These are phyloP conservation scores for Drosophila affinis DNA, from an alignment of 2,888 invertebrate genomes.

Conservation along the genomic window DNA sequence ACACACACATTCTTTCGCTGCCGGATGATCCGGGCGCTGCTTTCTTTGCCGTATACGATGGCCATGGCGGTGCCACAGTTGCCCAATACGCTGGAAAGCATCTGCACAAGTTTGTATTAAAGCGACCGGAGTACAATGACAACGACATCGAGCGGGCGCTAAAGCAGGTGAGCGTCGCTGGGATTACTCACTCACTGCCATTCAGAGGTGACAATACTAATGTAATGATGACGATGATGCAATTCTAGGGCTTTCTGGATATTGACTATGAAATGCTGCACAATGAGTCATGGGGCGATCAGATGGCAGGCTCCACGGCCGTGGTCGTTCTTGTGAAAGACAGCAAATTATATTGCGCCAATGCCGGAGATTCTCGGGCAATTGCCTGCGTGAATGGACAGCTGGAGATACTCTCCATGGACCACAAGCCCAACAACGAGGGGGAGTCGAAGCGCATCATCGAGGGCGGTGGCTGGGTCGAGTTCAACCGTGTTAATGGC, in stretches of 20 bases:
- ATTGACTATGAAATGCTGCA: constrained; percentile 96
- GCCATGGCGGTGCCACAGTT: constrained; percentile 90
- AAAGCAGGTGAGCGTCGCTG: constrained; percentile 86
- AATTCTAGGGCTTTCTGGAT: constrained; percentile 91
- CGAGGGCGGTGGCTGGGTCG: constrained; percentile 98
- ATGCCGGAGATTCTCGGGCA: constrained; percentile 98
- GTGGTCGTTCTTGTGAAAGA: constrained; percentile 93
- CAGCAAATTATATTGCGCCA: constrained; percentile 95
- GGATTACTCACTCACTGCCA: constrained; percentile 2
- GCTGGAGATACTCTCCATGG: constrained; percentile 89
- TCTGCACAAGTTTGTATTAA: constrained; percentile 95
- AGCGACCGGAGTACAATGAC: constrained; percentile 91
- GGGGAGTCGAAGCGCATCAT: constrained; percentile 94
- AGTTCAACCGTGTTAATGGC: constrained; percentile 98
- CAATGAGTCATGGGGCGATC: constrained; percentile 94
- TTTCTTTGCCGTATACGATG: constrained; percentile 97
- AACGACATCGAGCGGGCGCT: constrained; percentile 92
- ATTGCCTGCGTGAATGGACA: constrained; percentile 94
- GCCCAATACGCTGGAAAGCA: constrained; percentile 98
- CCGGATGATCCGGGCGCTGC: constrained; percentile 96
- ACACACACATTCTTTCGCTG: constrained; percentile 96
- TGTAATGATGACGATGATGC: constrained; percentile 10
- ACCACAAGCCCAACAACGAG: constrained; percentile 98
- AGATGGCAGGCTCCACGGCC: constrained; percentile 97
- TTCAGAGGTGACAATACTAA: constrained; percentile 7